A percentile compares a stretch with the other conserved stretches of the same genome.
Evolutionary conservation across 2,797 vertebrate species (phyloP).

Genomic region (Diplodus puntazzo): DNA sequence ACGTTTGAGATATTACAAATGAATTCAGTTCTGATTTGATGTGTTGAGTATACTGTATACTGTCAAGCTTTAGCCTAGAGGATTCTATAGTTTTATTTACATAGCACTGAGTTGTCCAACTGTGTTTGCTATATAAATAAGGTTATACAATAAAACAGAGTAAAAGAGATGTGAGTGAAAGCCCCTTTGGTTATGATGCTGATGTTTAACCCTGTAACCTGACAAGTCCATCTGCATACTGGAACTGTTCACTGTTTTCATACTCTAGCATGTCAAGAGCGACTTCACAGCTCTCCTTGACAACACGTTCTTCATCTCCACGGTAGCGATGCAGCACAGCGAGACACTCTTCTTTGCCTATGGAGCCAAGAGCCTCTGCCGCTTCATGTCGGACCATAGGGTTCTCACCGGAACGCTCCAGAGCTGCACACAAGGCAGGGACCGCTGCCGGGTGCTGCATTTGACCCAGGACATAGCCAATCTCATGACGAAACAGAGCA

Average conservation of each 20-base stretch:
- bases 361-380: constrained; percentile 94
- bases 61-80: not conserved
- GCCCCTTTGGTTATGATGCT: not conserved
- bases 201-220: constrained; percentile 76
- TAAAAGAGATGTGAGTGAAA: not conserved
- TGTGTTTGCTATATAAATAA: not conserved
- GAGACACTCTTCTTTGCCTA: constrained; percentile 90
- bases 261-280: constrained; percentile 95
- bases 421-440: constrained; percentile 83
- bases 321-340: constrained; percentile 83
- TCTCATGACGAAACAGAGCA: constrained; percentile 94
- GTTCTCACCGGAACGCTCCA: constrained; percentile 84
- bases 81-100: not conserved
- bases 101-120: not conserved
- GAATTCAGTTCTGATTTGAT: not conserved
- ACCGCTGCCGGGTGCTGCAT: constrained; percentile 91
- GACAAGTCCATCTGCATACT: constrained; percentile 91
- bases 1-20: not conserved
- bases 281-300: constrained; percentile 96
- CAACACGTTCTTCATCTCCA: constrained; percentile 88
- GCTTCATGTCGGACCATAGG: constrained; percentile 98
- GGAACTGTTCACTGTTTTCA: constrained; percentile 88
- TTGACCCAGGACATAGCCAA: constrained; percentile 95
- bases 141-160: not conserved
- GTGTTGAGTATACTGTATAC: not conserved